Base-by-base conservation (phyloP, 2,888 invertebrate species). In the Myathropa florea region DNA sequence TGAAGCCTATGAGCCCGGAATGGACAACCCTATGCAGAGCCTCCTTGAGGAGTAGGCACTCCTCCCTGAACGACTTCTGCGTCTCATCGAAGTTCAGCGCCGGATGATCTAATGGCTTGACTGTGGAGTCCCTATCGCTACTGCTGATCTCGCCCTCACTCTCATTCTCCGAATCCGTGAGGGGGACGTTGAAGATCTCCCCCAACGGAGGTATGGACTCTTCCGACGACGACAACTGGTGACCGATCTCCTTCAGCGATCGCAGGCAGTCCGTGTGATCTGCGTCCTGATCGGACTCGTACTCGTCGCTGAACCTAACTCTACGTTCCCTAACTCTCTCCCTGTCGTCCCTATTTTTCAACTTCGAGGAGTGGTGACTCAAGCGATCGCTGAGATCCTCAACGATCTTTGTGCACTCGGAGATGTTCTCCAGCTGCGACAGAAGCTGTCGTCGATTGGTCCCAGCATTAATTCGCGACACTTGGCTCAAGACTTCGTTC, bases 311-410 rank as follows among this genome's bases (percentile, higher is more conserved):
- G 75, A 86, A 86, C 14, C 83, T 70, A 30, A 83, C 83, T 18
- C 75, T 86, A 4, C 23, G 53, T 3, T 18, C 26, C 33, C 59
- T 84, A 33, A 3, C 33, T 26, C 24, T 70, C 57, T 46, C 65
- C 10, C 4, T 46, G 12, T 76, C 73, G 23, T 81, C 76, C 39
- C 18, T 64, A 71, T n/a, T 79, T 61, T 67, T 64, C 28, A 75
- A 14, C 39, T 39, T 76, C 26, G 72, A 67, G 28, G 24, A 24
- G 33, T 64, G 79, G 65, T 82, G 70, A 3, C 71, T 79, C 24
- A 86, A 36, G 0, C 86, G 86, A 67, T 86, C 86, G 71, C 71
- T 86, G 10, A 86, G 73, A 55, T 83, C 73, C 65, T 83, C 86
- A n/a, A 86, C 78, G 33, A 83, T 86, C 39, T 77, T 82, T 0